Percentiles rank a stretch among this genome's conserved stretches.
phyloP scores from a whole-genome alignment of 2,797 vertebrate species.

The Hephaestus fuliginosus region DNA sequence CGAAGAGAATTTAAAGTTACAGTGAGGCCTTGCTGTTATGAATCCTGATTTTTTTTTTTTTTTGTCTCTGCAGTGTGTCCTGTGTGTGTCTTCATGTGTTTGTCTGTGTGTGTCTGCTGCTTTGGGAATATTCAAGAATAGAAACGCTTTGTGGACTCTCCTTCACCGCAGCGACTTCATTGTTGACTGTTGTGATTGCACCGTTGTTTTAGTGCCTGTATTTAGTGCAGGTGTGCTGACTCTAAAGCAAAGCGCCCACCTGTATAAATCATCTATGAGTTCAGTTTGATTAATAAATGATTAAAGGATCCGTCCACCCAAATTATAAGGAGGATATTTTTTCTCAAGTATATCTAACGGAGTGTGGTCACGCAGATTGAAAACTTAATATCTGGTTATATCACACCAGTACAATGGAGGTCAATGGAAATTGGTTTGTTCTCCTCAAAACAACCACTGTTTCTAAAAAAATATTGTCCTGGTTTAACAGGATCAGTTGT shows the following conservation, averaged over 20 bases:
- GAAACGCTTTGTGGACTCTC: conserved; percentile 51
- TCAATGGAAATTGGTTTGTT: not conserved
- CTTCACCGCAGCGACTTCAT: conserved; percentile 10
- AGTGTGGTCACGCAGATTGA: not conserved
- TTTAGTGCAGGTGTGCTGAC: conserved; percentile 44
- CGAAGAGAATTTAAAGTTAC: not conserved
- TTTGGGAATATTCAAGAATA: conserved; percentile 1
- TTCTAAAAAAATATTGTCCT: not conserved
- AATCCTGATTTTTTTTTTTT: not conserved
- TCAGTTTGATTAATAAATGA: not conserved
- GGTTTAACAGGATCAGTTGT: not conserved
- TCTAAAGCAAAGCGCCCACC: conserved; percentile 44
- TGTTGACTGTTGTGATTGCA: conserved; percentile 43
- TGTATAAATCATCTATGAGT: not conserved
- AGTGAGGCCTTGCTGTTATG: conserved; percentile 1
- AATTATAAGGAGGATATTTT: not conserved
- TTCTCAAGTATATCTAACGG: not conserved
- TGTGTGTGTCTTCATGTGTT: conserved; percentile 18
- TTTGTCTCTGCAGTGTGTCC: conserved; percentile 16
- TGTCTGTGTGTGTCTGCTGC: conserved; percentile 19
- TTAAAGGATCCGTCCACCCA: not conserved
- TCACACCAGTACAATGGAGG: not conserved
- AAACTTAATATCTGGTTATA: too few relatives aligned
- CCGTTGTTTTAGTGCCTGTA: conserved; percentile 33
- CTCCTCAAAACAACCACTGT: not conserved